Evolutionary conservation across 1,140 invertebrate species (phyloP), one percentile per base, ranked within the genome.

Genomic region (Drosophila setifemur): DNA sequence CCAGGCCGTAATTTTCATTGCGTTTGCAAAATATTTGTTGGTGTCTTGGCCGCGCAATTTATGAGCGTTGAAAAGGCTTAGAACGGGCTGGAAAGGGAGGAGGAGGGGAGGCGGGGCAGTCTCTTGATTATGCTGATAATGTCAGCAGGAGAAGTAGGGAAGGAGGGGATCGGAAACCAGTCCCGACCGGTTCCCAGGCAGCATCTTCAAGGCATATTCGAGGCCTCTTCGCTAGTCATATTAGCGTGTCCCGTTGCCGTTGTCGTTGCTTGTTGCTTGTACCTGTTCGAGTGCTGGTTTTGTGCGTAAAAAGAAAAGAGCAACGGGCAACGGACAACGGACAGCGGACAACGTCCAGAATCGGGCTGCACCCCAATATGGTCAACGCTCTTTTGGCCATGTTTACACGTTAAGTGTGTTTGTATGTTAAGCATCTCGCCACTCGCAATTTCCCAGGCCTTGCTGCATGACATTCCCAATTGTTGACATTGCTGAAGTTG

Each of bases 31-130:
- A 86, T 85, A 85, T 85, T 85, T 79, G 52, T 40, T 70, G 50
- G 50, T 70, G 67, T 83, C 70, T 68, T 63, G 31, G 50, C 81
- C 21, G 18, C 71, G 67, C 75, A 81, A 85, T 85, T 85, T 85
- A 85, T 85, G 81, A 85, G 81, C 81, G 81, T 86, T 85, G 82
- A 85, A 85, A 85, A 81, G 82, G 71, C 79, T 85, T 85, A 85
- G 79, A 57, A 9, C 21, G 52, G 16, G 21, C 2, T 11, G 47
- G 7, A 14, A n/a, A 21, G 14, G 16, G 1, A 3, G 12, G 2
- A 11, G 2, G 1, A 39, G 21, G 16, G 16, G 16, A 31, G 19
- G 4, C 6, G 23, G 39, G 16, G 35, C 18, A 35, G 78, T 69
- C 73, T 53, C 75, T 86, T 86, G 81, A 85, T 85, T 86, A 87